phyloP scores from a whole-genome alignment of 2,797 vertebrate genomes.

The Poeciliopsis infans region DNA sequence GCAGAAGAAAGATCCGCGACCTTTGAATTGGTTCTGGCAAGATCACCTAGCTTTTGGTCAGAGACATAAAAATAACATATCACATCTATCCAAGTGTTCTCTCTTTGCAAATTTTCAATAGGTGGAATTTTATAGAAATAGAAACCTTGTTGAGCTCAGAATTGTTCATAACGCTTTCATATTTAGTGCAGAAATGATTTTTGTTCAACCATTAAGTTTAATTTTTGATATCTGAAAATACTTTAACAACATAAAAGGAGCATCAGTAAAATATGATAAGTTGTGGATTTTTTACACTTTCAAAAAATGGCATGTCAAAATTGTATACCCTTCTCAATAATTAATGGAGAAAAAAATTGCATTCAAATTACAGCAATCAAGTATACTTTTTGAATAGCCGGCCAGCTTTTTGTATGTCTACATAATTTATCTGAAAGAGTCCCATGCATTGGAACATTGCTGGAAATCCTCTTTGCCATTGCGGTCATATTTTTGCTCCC shows the following conservation, averaged over 20 bases:
- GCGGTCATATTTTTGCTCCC: neutral
- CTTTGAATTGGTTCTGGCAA: conserved; percentile 15
- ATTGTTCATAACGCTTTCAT: neutral
- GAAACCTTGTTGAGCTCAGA: neutral
- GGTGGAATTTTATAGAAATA: neutral
- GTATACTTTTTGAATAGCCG: neutral
- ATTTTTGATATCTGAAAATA: neutral
- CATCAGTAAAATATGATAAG: neutral
- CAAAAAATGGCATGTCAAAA: neutral
- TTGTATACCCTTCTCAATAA: neutral
- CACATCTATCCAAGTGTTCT: neutral
- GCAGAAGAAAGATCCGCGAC: conserved; percentile 20
- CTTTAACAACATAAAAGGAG: neutral
- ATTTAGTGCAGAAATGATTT: neutral
- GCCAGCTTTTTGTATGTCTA: neutral
- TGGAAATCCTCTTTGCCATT: neutral
- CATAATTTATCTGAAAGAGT: neutral
- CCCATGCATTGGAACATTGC: neutral
- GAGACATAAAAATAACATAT: conserved; percentile 1
- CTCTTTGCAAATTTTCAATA: neutral
- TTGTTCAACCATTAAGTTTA: neutral
- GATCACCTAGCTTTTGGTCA: conserved; percentile 9
- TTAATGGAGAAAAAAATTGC: neutral
- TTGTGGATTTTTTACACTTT: neutral
- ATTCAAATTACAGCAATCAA: neutral